Base-by-base conservation (phyloP, 2,888 invertebrate species). In the Acleris sparsana region DNA sequence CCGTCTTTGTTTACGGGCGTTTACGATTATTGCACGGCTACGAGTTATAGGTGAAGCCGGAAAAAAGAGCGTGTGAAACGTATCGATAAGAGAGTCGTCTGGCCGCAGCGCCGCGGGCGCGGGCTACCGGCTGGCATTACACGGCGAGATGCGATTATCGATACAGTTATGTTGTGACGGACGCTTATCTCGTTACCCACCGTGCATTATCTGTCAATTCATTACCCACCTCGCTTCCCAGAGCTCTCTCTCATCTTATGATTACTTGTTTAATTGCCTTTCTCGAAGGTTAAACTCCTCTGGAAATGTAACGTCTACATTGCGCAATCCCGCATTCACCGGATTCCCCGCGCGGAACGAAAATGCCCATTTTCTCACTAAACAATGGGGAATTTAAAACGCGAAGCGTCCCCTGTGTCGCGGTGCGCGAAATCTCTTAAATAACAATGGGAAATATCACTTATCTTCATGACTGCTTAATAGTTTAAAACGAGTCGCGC, bases 111-210 rank as follows among this genome's bases (percentile, higher is more conserved):
- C 53, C 43, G 63, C 58, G 29, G 76, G 68, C 74, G 74, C 59
- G 72, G 75, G 88, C 87, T 85, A 84, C 87, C 80, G 85, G 79
- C 75, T 83, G 84, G 80, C 84, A 84, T 84, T 84, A 84, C 82
- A 82, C 82, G 80, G 81, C 80, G 79, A 86, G 87, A 88, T 87
- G 86, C 83, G 85, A 86, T 88, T 87, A 86, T 83, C 82, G 88
- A 84, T 86, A 86, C 89, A 84, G 87, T 87, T 89, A 87, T 85
- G 84, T 85, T 87, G 85, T 88, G 88, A 87, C 86, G 84, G 63
- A 84, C 68, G 80, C 79, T 85, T 86, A 86, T 86, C 87, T 85
- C 75, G 74, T 72, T 80, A 80, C 81, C 79, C 79, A 79, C 78
- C 70, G 82, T 83, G 80, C 83, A 76, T 80, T 83, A 84, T 84